Percentiles rank a stretch among this genome's conserved stretches.
These are phyloP conservation scores for Chydorus sphaericus DNA, from an alignment of 2,888 invertebrate species.

Conservation along the genomic window DNA sequence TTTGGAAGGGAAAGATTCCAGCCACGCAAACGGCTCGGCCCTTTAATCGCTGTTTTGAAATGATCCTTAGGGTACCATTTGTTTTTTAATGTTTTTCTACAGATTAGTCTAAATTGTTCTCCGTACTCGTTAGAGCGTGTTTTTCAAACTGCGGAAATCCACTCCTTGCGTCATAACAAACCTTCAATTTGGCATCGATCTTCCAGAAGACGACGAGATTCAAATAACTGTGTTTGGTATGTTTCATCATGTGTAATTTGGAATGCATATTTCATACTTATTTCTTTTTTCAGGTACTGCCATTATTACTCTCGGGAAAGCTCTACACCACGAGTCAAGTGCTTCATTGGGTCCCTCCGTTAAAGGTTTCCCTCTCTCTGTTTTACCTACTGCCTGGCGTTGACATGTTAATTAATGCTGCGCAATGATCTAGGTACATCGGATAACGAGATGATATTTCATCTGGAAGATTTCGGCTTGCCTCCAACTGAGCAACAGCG, in stretches of 20 bases:
- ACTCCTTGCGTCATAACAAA: constrained; percentile 73
- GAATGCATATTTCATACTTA: background rate
- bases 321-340: background rate
- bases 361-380: background rate
- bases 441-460: constrained; percentile 64
- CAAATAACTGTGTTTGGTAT: constrained; percentile 42
- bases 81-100: constrained; percentile 26
- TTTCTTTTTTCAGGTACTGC: background rate
- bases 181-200: constrained; percentile 62
- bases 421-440: constrained; percentile 28
- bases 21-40: constrained; percentile 18
- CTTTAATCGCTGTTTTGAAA: constrained; percentile 16
- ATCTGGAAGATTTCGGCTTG: constrained; percentile 69
- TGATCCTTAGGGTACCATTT: background rate
- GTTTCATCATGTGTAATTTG: constrained; percentile 1
- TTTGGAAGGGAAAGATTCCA: constrained; percentile 40
- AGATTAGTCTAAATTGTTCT: background rate
- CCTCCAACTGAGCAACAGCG: no score
- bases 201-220: constrained; percentile 67
- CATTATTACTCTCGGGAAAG: background rate
- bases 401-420: background rate
- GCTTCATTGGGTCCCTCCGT: background rate
- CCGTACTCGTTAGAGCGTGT: constrained; percentile 48
- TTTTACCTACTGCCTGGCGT: background rate
- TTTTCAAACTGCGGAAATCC: constrained; percentile 76